Evolutionary conservation across 2,797 vertebrate species (phyloP), one percentile per base, ranked within the genome.

Genomic region (Chiloscyllium punctatum): DNA sequence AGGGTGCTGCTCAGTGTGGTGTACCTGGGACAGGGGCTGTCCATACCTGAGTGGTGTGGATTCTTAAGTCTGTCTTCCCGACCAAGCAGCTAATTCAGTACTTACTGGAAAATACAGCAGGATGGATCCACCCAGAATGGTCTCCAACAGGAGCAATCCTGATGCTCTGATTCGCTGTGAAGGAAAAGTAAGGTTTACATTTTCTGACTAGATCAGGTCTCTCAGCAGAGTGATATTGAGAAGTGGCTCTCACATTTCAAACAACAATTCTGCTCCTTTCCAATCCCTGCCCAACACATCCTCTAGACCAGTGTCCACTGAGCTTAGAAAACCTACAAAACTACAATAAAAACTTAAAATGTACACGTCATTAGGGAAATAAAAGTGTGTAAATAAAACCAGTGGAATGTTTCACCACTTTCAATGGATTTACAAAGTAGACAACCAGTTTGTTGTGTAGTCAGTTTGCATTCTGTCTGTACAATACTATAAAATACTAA

Each of bases 21-120:
- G 57, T 30, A 72, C 27, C 71, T 72, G 37, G 37, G 4, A 23
- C 37, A 8, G 79, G 18, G 0, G 37, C 79, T 33, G n/a, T 48
- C 18, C 2, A 9, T 37, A 92, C 30, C 57, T 69, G 66, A 21
- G n/a, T 69, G 7, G 18, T 21, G 8, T 69, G 37, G 18, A 92
- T 9, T 42, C n/a, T 25, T n/a, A 42, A 37, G 18, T 92, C 37
- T 11, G 37, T n/a, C 21, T 92, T 92, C n/a, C 66, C 0, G 3
- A 42, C 4, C 1, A 37, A 9, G n/a, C 25, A 86, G 30, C 53
- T 51, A 37, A 1, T 25, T 53, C 13, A 66, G 13, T 86, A 98
- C 99, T 99, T 97, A 99, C 99, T 0, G 99, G 99, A 96, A 99
- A 99, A 97, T 99, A 99, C 96, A 99, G 98, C 25, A 99, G 98